phyloP scores from a whole-genome alignment of 1,140 invertebrate species.

The Trissolcus basalis region DNA sequence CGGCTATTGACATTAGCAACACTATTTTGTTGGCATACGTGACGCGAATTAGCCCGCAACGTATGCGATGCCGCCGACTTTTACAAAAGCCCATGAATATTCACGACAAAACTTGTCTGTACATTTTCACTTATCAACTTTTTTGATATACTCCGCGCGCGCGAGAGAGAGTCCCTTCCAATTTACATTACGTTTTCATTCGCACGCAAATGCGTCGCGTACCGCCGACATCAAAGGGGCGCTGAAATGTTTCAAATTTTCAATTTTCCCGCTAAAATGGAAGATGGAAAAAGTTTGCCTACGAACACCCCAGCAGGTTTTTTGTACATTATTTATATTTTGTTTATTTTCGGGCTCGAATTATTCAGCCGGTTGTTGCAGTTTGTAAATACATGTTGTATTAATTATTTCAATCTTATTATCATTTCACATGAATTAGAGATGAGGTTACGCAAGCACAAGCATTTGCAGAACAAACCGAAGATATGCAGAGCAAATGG shows the following conservation, averaged over 20 bases:
- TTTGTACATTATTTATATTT: no score
- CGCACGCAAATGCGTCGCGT: background rate
- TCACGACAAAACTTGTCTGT: conserved; percentile 35
- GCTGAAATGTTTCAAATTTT: no score
- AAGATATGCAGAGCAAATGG: background rate
- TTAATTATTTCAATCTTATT: conserved; percentile 2
- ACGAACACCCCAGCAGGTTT: no score
- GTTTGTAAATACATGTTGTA: background rate
- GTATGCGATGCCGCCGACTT: conserved; percentile 28
- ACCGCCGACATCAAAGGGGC: no score
- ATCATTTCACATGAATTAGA: conserved; percentile 7
- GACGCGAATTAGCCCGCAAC: conserved; percentile 29
- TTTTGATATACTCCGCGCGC: no score
- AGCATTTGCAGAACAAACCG: conserved; percentile 1
- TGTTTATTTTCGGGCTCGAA: no score
- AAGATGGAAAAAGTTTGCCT: no score
- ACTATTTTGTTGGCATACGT: conserved; percentile 26
- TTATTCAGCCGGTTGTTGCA: background rate
- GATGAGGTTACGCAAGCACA: conserved; percentile 2
- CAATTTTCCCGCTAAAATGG: no score
- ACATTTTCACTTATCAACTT: conserved; percentile 46
- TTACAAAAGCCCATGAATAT: conserved; percentile 47
- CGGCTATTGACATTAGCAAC: conserved; percentile 17
- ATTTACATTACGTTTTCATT: conserved; percentile 11
- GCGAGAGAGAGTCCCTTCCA: background rate